Evolutionary conservation across 2,113 vertebrate genomes (phyloP).

Genomic region (Ranitomeya imitator): DNA sequence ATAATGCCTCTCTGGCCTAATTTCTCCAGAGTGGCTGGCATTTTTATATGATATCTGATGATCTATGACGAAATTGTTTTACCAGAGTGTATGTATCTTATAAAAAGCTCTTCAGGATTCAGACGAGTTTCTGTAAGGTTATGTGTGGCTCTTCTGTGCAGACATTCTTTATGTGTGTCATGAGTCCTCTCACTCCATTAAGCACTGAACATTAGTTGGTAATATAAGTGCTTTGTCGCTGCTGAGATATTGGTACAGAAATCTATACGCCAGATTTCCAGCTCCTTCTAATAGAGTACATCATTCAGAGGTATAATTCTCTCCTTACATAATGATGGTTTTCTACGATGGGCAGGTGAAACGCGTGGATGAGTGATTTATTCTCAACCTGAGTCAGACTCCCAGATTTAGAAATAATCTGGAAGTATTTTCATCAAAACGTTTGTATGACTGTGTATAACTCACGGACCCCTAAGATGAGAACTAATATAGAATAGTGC

Average conservation of each 20-base stretch:
- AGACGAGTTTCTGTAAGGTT: slow-evolving; percentile 12
- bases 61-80: slow-evolving; percentile 43
- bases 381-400: neutral
- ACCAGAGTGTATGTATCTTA: slow-evolving; percentile 24
- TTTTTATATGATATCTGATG: slow-evolving; percentile 40
- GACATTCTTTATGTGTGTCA: slow-evolving; percentile 28
- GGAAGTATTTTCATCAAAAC: neutral
- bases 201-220: slow-evolving; percentile 20
- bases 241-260: slow-evolving; percentile 11
- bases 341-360: neutral
- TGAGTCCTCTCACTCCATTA: slow-evolving; percentile 47
- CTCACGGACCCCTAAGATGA: neutral
- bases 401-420: neutral
- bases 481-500: neutral
- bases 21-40: slow-evolving; percentile 25
- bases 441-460: neutral
- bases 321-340: neutral
- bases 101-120: slow-evolving; percentile 19
- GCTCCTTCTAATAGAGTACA: neutral
- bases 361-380: neutral
- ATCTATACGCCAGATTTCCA: neutral
- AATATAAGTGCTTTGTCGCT: neutral
- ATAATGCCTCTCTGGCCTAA: slow-evolving; percentile 23
- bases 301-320: neutral
- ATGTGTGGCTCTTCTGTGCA: neutral